These are phyloP conservation scores for Gobionotothen gibberifrons DNA, from an alignment of 2,797 vertebrate species.

Conservation along the genomic window DNA sequence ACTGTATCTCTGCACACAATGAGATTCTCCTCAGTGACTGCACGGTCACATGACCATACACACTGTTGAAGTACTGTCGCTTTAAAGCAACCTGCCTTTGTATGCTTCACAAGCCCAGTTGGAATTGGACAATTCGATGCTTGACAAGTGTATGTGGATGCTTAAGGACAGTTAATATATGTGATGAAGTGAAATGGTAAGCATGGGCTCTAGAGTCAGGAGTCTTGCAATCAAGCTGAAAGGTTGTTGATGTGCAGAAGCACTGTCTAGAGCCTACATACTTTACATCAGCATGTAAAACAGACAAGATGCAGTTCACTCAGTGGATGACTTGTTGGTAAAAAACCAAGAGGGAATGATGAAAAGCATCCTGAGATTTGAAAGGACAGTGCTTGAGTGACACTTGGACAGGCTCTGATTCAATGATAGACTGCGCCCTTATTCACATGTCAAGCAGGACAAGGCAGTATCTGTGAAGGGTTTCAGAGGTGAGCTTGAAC, in stretches of 20 bases:
- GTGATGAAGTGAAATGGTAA: slow-evolving; percentile 2
- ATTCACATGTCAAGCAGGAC: slow-evolving; percentile 6
- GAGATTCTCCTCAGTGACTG: slow-evolving; percentile 1
- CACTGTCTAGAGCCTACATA: slow-evolving; percentile 1
- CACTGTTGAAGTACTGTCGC: not conserved
- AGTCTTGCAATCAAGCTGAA: slow-evolving; percentile 59
- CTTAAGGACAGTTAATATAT: slow-evolving; percentile 28
- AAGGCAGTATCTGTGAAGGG: slow-evolving; percentile 1
- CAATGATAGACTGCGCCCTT: slow-evolving; percentile 4
- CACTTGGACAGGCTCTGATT: slow-evolving; percentile 19
- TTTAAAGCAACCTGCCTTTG: not conserved
- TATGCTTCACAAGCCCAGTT: not conserved
- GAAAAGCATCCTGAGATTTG: slow-evolving; percentile 16
- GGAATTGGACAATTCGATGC: slow-evolving; percentile 2
- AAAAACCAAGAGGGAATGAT: slow-evolving; percentile 25
- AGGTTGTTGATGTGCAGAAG: slow-evolving; percentile 29
- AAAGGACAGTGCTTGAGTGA: not conserved
- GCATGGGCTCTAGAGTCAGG: not conserved
- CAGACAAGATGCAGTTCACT: slow-evolving; percentile 35
- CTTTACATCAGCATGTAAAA: slow-evolving; percentile 23
- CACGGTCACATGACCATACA: not conserved
- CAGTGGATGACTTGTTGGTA: slow-evolving; percentile 20
- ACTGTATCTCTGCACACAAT: slow-evolving; percentile 13
- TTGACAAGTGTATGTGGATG: not conserved
- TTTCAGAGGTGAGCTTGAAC: slow-evolving; percentile 10